These are phyloP conservation scores for Iguana delicatissima DNA, from an alignment of 2,797 vertebrate species.

Conservation along the genomic window DNA sequence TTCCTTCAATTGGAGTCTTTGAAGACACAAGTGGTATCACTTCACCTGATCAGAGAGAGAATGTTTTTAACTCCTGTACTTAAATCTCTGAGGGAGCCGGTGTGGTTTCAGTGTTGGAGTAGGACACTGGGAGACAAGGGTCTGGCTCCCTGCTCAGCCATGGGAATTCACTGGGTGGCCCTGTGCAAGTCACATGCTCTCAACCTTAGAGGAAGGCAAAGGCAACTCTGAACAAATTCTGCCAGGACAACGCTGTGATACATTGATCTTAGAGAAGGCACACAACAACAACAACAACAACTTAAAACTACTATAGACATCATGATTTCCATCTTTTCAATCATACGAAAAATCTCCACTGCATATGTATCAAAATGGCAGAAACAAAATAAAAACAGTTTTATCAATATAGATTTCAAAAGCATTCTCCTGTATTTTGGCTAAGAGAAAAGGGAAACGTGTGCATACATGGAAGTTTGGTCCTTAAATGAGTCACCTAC, in stretches of 20 bases:
- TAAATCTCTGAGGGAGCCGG: background rate
- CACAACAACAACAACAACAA: too few relatives aligned
- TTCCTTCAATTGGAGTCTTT: conserved; percentile 84
- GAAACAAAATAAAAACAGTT: too few relatives aligned
- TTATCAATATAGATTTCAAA: background rate
- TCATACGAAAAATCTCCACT: background rate
- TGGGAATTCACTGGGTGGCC: too few relatives aligned
- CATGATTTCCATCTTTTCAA: background rate
- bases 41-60: conserved; percentile 82
- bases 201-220: too few relatives aligned
- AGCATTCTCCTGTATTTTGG: background rate
- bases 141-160: too few relatives aligned
- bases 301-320: background rate
- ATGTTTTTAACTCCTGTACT: background rate
- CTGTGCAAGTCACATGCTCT: too few relatives aligned
- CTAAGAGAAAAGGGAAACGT: background rate
- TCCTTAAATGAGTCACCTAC: background rate
- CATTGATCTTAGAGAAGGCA: too few relatives aligned
- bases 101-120: background rate
- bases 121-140: too few relatives aligned
- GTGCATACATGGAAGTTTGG: background rate
- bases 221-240: too few relatives aligned
- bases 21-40: conserved; percentile 83
- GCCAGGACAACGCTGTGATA: too few relatives aligned
- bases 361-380: background rate